phyloP scores from a whole-genome alignment of 2,888 invertebrate genomes.

The Frankliniella intonsa region DNA sequence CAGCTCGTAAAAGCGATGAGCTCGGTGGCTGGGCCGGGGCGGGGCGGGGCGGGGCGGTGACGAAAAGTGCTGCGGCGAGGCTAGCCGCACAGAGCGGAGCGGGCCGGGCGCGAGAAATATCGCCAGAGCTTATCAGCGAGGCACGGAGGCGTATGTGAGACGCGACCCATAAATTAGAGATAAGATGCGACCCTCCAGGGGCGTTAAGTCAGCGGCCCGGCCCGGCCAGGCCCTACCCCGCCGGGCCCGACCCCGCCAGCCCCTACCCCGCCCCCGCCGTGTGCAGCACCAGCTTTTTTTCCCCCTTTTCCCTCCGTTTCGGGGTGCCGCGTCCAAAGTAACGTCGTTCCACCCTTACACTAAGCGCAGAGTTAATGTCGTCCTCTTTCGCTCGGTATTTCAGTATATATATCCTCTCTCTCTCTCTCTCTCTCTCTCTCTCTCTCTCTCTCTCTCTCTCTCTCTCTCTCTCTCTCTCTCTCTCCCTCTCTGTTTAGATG shows the following conservation, averaged over 20 bases:
- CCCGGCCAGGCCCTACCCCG: background rate
- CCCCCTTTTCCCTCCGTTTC: background rate
- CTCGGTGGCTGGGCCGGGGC: background rate
- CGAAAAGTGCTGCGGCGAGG: background rate
- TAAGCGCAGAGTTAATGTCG: background rate
- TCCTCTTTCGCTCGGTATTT: background rate
- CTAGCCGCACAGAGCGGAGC: background rate
- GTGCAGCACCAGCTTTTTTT: too few relatives aligned
- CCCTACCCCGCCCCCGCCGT: background rate
- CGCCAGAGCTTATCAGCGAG: background rate
- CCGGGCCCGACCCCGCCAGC: background rate
- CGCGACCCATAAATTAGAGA: slow-evolving; percentile 1
- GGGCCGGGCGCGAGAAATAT: background rate
- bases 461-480: background rate
- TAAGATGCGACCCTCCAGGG: background rate
- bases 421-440: too few relatives aligned
- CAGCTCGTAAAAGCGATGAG: background rate
- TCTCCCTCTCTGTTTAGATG: background rate
- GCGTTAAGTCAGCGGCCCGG: background rate
- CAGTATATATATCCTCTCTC: background rate
- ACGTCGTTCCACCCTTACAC: background rate
- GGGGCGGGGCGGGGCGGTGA: background rate
- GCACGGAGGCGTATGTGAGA: background rate
- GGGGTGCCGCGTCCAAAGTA: background rate
- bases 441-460: background rate